Base-by-base conservation (phyloP, 2,888 invertebrate genomes). In the Malthinus flaveolus region DNA sequence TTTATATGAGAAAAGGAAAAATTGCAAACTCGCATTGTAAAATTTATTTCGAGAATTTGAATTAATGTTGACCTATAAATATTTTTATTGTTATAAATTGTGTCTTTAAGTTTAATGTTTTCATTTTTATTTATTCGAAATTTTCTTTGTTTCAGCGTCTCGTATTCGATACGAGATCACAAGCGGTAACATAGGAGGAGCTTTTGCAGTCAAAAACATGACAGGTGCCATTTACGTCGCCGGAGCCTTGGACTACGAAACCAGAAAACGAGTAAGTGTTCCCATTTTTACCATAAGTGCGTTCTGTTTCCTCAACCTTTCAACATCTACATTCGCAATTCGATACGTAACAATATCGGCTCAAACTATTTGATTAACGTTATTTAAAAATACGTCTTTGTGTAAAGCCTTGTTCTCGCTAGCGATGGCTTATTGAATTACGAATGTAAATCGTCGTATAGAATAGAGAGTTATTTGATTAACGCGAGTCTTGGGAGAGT, bases 151-250 rank as follows among this genome's bases (percentile, higher is more conserved):
- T 82, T 62, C 86, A 95, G 96, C 95, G 80, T 96, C 96, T 83
- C 93, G 94, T 87, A 95, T 97, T 87, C 94, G 95, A 85, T 97
- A 97, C 85, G 96, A 97, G 89, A 97, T 97, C 83, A 96, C 95
- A 82, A 94, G 94, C 87, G 97, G 97, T 85, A 97, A 97, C 89
- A 89, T 95, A 86, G 96, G 96, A 65, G 97, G 96, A 73, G 96
- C 96, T 35, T 97, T 97, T 80, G 96, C 95, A 71, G 96, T 97
- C 78, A 95, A 96, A 84, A 95, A 95, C 82, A 95, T 95, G 91
- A 97, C 97, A 68, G 97, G 97, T 72, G 97, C 97, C 78, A 97
- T 97, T 81, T 97, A 95, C 83, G 96, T 97, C 70, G 96, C 96
- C 59, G 96, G 96, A 68, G 93, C 95, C 60, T 86, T 97, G 77